phyloP scores from a whole-genome alignment of 2,888 invertebrate genomes.

The Nymphalis urticae region DNA sequence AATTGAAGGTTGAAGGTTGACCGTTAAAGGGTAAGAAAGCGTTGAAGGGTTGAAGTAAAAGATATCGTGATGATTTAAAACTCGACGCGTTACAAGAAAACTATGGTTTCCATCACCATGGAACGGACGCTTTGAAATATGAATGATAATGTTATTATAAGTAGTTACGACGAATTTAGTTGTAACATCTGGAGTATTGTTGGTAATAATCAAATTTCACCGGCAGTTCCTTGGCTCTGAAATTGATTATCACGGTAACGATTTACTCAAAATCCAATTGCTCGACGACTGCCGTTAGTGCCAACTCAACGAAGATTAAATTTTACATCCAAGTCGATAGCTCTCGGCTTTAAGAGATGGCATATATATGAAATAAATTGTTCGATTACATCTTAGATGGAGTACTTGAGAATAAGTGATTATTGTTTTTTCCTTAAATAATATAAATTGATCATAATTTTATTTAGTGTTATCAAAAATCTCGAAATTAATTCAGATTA shows the following conservation, averaged over 20 bases:
- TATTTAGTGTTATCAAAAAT: too few relatives aligned
- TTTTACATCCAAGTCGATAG: conserved; percentile 5
- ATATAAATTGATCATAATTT: too few relatives aligned
- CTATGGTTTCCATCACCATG: too few relatives aligned
- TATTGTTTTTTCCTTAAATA: background rate
- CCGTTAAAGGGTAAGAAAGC: too few relatives aligned
- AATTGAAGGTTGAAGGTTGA: too few relatives aligned
- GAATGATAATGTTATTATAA: too few relatives aligned
- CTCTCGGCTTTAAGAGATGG: background rate
- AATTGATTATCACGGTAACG: conserved; percentile 9
- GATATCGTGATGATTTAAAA: too few relatives aligned
- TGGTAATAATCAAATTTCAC: conserved; percentile 2
- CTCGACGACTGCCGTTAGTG: conserved; percentile 4
- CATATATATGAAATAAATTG: background rate
- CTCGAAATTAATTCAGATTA: too few relatives aligned
- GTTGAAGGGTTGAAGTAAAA: too few relatives aligned
- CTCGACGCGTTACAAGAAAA: too few relatives aligned
- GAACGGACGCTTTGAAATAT: too few relatives aligned
- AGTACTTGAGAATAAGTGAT: background rate
- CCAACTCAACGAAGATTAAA: conserved; percentile 12
- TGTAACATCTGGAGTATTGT: background rate
- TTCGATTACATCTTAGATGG: background rate
- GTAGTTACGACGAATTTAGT: too few relatives aligned
- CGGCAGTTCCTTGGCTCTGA: conserved; percentile 1
- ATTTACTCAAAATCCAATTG: conserved; percentile 13